Percentiles rank a stretch among this genome's conserved stretches.
These are phyloP conservation scores for Sylvia atricapilla DNA, from an alignment of 2,113 vertebrate species.

Conservation along the genomic window DNA sequence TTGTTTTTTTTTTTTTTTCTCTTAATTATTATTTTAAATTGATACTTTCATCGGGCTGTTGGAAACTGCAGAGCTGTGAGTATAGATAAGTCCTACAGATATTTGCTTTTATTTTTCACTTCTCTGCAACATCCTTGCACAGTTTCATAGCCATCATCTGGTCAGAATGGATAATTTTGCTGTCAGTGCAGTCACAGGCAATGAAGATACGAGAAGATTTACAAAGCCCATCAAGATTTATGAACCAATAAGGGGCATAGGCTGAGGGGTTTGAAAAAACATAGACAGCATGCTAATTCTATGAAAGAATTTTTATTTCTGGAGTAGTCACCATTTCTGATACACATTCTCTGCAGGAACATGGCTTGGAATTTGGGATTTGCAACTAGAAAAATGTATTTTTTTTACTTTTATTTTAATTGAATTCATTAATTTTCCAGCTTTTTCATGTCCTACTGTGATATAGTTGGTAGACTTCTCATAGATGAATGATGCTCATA, in stretches of 20 bases:
- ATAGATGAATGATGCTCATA: neutral
- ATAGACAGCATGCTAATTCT: neutral
- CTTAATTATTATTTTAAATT: conserved; percentile 19
- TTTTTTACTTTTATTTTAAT: neutral
- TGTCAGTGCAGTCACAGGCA: neutral
- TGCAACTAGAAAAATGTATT: neutral
- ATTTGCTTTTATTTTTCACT: neutral
- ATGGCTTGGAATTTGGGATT: neutral
- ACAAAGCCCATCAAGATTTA: conserved; percentile 16
- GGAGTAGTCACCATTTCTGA: neutral
- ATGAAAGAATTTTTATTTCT: neutral
- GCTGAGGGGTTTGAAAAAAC: neutral
- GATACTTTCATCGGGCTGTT: neutral
- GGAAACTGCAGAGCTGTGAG: neutral
- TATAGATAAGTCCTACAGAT: neutral
- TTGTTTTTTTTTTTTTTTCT: neutral
- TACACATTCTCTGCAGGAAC: neutral
- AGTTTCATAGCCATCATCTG: neutral
- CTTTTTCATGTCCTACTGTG: neutral
- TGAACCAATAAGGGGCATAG: neutral
- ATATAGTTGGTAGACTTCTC: neutral
- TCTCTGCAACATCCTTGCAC: neutral
- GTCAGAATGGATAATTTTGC: neutral
- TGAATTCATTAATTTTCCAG: neutral
- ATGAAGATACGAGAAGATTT: conserved; percentile 43